Percentiles rank a stretch among this genome's conserved stretches.
phyloP scores from a whole-genome alignment of 2,888 invertebrate species.

The Drosophila quasianomalipes region DNA sequence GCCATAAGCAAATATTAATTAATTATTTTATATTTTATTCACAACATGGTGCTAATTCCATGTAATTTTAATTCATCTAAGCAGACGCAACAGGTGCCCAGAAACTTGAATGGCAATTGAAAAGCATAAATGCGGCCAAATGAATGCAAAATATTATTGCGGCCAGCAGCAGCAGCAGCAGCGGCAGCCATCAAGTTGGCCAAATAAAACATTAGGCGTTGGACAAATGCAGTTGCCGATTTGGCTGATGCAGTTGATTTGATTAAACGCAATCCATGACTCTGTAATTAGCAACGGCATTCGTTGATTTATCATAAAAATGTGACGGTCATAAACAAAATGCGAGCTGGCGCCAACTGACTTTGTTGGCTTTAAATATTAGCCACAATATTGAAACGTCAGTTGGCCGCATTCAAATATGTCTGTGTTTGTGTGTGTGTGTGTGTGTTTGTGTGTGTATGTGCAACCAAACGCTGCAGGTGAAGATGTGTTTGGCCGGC shows the following conservation, averaged over 20 bases:
- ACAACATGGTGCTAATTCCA: conserved; percentile 27
- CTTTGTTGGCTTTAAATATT: conserved; percentile 42
- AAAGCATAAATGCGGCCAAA: conserved; percentile 14
- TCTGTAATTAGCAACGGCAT: conserved; percentile 68
- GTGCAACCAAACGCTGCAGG: conserved; percentile 57
- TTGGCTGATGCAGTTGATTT: conserved; percentile 34
- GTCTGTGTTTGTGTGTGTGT: not conserved
- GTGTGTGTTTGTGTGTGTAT: not conserved
- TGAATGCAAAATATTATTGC: conserved; percentile 29
- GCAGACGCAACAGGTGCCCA: conserved; percentile 37
- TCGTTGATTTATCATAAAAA: conserved; percentile 71
- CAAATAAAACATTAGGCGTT: conserved; percentile 44
- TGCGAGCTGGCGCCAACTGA: conserved; percentile 49
- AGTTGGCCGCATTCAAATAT: conserved; percentile 3
- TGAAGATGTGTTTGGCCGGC: conserved; percentile 73
- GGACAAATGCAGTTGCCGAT: conserved; percentile 58
- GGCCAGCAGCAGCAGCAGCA: conserved; percentile 25
- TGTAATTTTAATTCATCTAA: conserved; percentile 42
- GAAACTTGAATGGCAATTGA: conserved; percentile 29
- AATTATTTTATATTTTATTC: conserved; percentile 20
- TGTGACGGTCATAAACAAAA: conserved; percentile 67
- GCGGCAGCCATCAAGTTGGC: conserved; percentile 15
- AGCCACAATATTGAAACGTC: conserved; percentile 32
- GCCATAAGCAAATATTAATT: conserved; percentile 1
- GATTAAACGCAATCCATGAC: conserved; percentile 26